A percentile compares a stretch with the other conserved stretches of the same genome.
Conservation (phyloP, 2,888 invertebrate species). For the Stenolophus ochropezus region DNA sequence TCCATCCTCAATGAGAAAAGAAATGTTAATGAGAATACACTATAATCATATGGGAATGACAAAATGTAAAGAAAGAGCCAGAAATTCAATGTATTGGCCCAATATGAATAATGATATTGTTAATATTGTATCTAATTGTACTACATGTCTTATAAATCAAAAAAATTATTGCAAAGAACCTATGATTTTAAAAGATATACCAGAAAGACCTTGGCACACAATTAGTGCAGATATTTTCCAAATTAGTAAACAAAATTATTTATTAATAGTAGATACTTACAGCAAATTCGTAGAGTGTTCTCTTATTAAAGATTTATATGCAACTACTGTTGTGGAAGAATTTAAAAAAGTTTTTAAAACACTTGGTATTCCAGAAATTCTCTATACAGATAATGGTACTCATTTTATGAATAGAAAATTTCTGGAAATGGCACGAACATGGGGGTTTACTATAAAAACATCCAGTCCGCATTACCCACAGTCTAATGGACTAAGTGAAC, state of each 20-base stretch:
- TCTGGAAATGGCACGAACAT: conserved; percentile 30
- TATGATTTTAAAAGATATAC: conserved; percentile 61
- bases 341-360: neutral
- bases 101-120: conserved; percentile 36
- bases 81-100: neutral
- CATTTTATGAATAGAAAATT: conserved; percentile 61
- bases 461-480: conserved; percentile 49
- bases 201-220: conserved; percentile 61
- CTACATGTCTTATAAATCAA: conserved; percentile 32
- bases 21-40: neutral
- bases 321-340: conserved; percentile 49
- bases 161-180: conserved; percentile 45
- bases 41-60: conserved; percentile 1
- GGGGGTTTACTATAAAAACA: neutral
- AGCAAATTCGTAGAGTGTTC: conserved; percentile 63
- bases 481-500: conserved; percentile 51
- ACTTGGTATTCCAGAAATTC: conserved; percentile 59
- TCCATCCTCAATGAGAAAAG: conserved; percentile 5
- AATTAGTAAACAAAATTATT: conserved; percentile 62
- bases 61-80: neutral
- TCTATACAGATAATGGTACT: conserved; percentile 63
- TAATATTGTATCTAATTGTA: conserved; percentile 16
- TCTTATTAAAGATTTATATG: conserved; percentile 42
- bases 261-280: conserved; percentile 65
- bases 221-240: conserved; percentile 63